Conservation (phyloP, 2,113 vertebrate genomes). For the Prietella phreatophila region DNA sequence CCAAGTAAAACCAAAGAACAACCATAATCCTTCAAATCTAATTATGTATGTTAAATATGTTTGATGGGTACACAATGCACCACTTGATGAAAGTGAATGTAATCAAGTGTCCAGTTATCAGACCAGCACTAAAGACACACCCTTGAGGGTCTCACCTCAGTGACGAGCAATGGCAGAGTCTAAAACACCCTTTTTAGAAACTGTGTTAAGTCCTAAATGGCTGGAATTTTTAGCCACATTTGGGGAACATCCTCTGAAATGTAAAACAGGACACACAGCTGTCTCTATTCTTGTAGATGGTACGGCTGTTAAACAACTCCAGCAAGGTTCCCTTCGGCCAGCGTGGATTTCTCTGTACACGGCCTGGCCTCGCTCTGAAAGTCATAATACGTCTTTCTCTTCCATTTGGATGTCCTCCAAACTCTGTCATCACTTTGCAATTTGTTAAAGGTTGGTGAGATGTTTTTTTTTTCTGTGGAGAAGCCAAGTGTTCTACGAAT, state of each 20-base stretch:
- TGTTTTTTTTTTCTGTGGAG: not conserved
- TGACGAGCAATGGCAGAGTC: not conserved
- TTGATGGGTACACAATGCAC: not conserved
- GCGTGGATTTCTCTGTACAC: not conserved
- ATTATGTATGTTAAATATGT: not conserved
- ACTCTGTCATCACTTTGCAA: not conserved
- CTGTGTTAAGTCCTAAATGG: not conserved
- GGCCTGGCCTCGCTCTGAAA: constrained; percentile 3
- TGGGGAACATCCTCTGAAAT: constrained; percentile 11
- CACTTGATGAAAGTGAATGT: no score
- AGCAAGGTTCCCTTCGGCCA: constrained; percentile 6
- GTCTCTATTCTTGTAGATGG: constrained; percentile 3
- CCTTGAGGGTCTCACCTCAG: not conserved
- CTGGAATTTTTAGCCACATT: not conserved
- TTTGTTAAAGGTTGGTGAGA: not conserved
- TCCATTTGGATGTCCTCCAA: not conserved
- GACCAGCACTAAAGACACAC: not conserved
- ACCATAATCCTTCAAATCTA: not conserved
- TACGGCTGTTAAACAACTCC: constrained; percentile 8
- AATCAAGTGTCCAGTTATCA: not conserved
- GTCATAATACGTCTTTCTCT: not conserved
- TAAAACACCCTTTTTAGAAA: not conserved
- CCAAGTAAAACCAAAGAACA: not conserved
- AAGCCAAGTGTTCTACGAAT: not conserved
- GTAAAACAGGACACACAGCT: constrained; percentile 15